These are phyloP conservation scores for Bombus terrestris DNA, from an alignment of 1,140 invertebrate genomes.

Conservation along the genomic window DNA sequence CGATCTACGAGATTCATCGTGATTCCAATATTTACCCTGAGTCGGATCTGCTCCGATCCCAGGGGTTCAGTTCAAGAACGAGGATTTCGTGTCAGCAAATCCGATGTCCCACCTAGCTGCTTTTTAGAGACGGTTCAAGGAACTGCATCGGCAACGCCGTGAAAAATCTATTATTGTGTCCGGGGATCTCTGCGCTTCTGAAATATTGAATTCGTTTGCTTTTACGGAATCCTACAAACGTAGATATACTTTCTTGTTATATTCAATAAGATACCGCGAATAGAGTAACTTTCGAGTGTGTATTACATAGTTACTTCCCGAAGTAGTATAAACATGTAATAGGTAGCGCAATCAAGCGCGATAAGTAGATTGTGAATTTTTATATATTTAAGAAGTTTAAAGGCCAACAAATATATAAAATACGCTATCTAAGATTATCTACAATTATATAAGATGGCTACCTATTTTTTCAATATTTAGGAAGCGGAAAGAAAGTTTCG, in stretches of 20 bases:
- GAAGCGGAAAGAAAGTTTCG: no score
- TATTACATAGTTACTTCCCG: not conserved
- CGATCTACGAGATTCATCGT: conserved; percentile 84
- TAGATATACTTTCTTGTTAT: not conserved
- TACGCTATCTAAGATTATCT: no score
- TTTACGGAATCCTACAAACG: not conserved
- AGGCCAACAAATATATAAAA: no score
- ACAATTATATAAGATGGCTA: no score
- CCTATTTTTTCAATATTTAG: no score
- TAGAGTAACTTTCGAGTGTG: not conserved
- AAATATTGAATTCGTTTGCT: not conserved
- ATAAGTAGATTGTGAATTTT: no score
- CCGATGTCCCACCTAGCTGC: conserved; percentile 22
- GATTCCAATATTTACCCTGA: conserved; percentile 83
- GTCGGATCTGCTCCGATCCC: conserved; percentile 83
- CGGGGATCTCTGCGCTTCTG: not conserved
- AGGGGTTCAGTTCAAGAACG: conserved; percentile 83
- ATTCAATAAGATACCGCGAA: not conserved
- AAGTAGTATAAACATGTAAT: not conserved
- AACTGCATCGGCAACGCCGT: conserved; percentile 35
- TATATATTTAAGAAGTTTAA: no score
- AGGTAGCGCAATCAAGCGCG: no score
- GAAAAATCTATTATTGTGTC: conserved; percentile 37
- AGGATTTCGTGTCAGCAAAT: conserved; percentile 39
- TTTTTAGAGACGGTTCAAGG: conserved; percentile 34